Evolutionary conservation across 2,888 invertebrate species (phyloP), one percentile per base, ranked within the genome.

Genomic region (Argyra leucocephala): DNA sequence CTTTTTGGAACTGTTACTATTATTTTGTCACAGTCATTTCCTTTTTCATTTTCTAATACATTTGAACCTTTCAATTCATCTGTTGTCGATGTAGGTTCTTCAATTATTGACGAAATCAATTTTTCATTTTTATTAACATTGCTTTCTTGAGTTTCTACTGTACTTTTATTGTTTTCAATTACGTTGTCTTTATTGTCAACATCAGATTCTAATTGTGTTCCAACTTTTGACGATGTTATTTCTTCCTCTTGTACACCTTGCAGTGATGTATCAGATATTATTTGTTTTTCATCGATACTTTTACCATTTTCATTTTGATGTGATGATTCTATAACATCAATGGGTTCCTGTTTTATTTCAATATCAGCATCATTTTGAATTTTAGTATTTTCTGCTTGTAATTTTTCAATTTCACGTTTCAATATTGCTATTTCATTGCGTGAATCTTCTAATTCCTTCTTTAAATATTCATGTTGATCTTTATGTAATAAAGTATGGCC

Each of bases 401-500:
- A 36, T 21, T 10, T 57, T 57, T 66, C 63, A 12, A 66, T 61
- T 18, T 57, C 62, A 23, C 60, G 57, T 61, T 68, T 69, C 1
- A 72, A 61, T 48, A 68, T 64, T 7, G 21, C 58, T 15, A 77
- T 75, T 70, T 78, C 75, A 31, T 68, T 70, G 36, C 71, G 73
- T 5, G 76, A 74, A 57, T 73, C 72, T 15, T 74, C 74, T 6
- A 79, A 64, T 64, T 78, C 76, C 61, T 69, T 70, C 66, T 75
- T 72, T 10, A 80, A 67, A 21, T 73, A 72, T 22, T 75, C 74
- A 64, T 76, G 73, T 67, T 74, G 75, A 63, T 78, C 74, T 1
- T 71, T 69, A 65, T 78, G 76, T 57, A 74, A 71, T 1, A 75
- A 69, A 10, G 75, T 71, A 36, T 74, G 74, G 0, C 79, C 79